Conservation (phyloP, 2,113 vertebrate genomes). For the Echinops telfairi region DNA sequence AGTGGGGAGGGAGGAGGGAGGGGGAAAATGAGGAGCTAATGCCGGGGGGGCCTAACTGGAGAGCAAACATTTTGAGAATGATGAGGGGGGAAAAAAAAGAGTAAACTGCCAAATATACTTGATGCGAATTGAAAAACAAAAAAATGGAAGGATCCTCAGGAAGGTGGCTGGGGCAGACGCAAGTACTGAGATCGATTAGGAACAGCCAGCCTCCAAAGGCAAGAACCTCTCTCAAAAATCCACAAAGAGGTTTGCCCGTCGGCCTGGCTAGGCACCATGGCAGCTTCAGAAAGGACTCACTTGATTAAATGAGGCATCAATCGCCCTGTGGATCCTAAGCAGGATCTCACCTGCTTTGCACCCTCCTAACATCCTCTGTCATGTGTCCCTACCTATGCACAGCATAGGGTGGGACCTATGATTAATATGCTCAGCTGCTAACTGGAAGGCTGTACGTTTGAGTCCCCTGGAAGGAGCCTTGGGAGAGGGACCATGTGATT, state of each 20-base stretch:
- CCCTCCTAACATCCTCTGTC: neutral
- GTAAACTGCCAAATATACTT: too few relatives aligned
- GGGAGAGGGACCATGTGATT: neutral
- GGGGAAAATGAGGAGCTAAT: too few relatives aligned
- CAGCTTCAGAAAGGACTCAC: neutral
- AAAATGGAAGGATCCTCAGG: too few relatives aligned
- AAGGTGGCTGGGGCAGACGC: neutral
- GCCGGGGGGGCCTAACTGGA: too few relatives aligned
- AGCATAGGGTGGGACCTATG: neutral
- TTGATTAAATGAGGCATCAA: neutral
- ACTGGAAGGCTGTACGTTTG: neutral
- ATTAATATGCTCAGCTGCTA: neutral
- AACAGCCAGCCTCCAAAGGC: too few relatives aligned
- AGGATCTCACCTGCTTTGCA: neutral
- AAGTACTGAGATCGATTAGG: neutral
- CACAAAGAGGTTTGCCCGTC: neutral
- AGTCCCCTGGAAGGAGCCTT: neutral
- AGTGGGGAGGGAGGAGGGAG: too few relatives aligned
- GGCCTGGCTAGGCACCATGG: neutral
- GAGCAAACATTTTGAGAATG: too few relatives aligned
- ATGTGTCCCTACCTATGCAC: neutral
- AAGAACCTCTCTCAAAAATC: neutral
- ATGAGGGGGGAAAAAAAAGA: too few relatives aligned
- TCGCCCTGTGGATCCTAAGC: neutral
- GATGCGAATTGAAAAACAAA: too few relatives aligned